Conservation (phyloP, 2,888 invertebrate genomes). For the Cyrtodaria siliqua region DNA sequence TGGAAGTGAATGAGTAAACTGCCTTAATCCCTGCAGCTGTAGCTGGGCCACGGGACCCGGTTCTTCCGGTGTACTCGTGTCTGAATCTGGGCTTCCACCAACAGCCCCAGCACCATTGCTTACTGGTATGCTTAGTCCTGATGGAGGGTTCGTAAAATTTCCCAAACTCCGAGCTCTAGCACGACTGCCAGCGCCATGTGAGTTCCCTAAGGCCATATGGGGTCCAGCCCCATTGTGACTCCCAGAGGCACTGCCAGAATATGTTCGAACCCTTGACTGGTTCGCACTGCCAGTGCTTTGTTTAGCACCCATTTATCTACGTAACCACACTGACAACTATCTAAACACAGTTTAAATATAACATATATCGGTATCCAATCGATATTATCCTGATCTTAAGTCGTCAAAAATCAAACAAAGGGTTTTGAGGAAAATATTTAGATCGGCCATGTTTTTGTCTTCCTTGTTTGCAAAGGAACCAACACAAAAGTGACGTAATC, state of each 20-base stretch:
- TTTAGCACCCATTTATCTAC: conserved; percentile 79
- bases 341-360: conserved; percentile 1
- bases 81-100: conserved; percentile 82
- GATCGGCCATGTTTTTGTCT: conserved; percentile 80
- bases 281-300: conserved; percentile 76
- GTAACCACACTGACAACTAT: conserved; percentile 29
- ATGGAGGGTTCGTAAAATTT: conserved; percentile 76
- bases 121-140: conserved; percentile 80
- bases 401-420: conserved; percentile 43
- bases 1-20: conserved; percentile 81
- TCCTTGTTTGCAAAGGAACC: conserved; percentile 82
- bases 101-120: conserved; percentile 77
- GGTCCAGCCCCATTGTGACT: conserved; percentile 72
- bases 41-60: conserved; percentile 65
- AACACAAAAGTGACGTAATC: conserved; percentile 79
- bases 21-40: conserved; percentile 58
- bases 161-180: conserved; percentile 82
- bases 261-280: conserved; percentile 79
- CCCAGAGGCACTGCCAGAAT: conserved; percentile 76
- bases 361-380: too few species aligned
- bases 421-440: conserved; percentile 60
- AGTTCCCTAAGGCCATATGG: conserved; percentile 70
- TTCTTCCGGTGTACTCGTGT: conserved; percentile 84
- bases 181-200: conserved; percentile 70
- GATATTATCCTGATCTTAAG: not conserved